These are phyloP conservation scores for Anodontia alba DNA, from an alignment of 2,888 invertebrate genomes.

Conservation along the genomic window DNA sequence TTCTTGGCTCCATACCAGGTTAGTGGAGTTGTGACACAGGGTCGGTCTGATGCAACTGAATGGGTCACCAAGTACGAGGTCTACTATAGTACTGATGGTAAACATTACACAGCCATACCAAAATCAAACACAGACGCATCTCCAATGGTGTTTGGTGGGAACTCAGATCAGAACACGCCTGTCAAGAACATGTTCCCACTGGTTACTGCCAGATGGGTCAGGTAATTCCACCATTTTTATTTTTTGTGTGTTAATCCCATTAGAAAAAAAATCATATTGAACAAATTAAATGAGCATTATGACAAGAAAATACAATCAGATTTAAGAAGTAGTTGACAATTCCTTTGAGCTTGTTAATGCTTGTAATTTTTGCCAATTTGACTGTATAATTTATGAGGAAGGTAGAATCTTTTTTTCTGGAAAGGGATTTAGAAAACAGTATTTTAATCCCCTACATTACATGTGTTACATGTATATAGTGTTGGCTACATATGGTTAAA, in stretches of 20 bases:
- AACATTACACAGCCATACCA: slow-evolving; percentile 60
- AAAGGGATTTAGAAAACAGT: too few relatives aligned
- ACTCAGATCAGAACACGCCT: slow-evolving; percentile 62
- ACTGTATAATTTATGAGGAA: too few relatives aligned
- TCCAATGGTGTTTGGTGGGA: slow-evolving; percentile 64
- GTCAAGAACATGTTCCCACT: slow-evolving; percentile 66
- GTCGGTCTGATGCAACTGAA: slow-evolving; percentile 56
- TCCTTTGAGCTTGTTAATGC: too few relatives aligned
- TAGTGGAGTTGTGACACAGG: slow-evolving; percentile 69
- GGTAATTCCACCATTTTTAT: too few relatives aligned
- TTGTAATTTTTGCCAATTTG: too few relatives aligned
- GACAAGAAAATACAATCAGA: slow-evolving; percentile 67
- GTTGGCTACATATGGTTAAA: too few relatives aligned
- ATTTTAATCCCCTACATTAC: too few relatives aligned
- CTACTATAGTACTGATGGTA: slow-evolving; percentile 72
- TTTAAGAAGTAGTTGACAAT: too few relatives aligned
- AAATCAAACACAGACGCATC: slow-evolving; percentile 57
- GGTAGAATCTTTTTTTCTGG: too few relatives aligned
- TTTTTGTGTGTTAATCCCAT: too few relatives aligned
- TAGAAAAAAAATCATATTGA: slow-evolving; percentile 64
- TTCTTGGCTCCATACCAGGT: slow-evolving; percentile 65
- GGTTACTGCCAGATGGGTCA: slow-evolving; percentile 67
- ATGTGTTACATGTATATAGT: too few relatives aligned
- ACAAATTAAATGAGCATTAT: slow-evolving; percentile 59
- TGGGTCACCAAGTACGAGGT: slow-evolving; percentile 71